Base-by-base conservation (phyloP, 2,888 invertebrate genomes). In the Neoascia interrupta region DNA sequence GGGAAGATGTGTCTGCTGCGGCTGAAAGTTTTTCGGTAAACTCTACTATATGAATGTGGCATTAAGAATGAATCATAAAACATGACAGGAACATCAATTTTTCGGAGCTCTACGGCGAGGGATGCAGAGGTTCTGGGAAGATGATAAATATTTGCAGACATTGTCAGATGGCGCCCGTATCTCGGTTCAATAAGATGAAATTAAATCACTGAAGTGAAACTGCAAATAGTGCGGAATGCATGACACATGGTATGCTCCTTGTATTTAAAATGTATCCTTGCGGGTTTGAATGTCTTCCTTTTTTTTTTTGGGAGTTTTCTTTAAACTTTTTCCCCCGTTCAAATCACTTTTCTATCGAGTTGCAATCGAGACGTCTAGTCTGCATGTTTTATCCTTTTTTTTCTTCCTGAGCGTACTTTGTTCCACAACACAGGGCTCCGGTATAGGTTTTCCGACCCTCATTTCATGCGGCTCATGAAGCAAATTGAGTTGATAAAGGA, bases 321-420 rank as follows among this genome's bases (percentile, higher is more conserved):
- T 28, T 23, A 56, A n/a, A 28, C 15, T 11, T 28, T 61, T 36
- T 19, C 31, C 28, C 28, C 36, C 16, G 21, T 43, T 54, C 16
- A 56, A 63, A 56, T 72, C 72, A 64, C 41, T 68, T 61, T n/a
- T 68, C 72, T 66, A 79, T 79, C 68, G 79, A 79, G 61, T 68
- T 79, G 79, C 79, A 79, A 79, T 79, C 66, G 79, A 79, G 79
- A 79, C 79, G 79, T 79, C 79, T 79, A 73, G 79, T 79, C 79
- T 66, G 60, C 51, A 56, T 43, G 61, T 43, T 66, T 68, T 23
- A 60, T 76, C 36, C 61, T 49, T 31, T 56, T 56, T 70, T 41
- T 54, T 11, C 11, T 8, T 11, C 11, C 3, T 26, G 2, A 41
- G 43, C 43, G 47, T 58, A 66, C 41, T 13, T 36, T 56, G 61